These are phyloP conservation scores for Hemicrepidius hirtus DNA, from an alignment of 2,888 invertebrate genomes.

Conservation along the genomic window DNA sequence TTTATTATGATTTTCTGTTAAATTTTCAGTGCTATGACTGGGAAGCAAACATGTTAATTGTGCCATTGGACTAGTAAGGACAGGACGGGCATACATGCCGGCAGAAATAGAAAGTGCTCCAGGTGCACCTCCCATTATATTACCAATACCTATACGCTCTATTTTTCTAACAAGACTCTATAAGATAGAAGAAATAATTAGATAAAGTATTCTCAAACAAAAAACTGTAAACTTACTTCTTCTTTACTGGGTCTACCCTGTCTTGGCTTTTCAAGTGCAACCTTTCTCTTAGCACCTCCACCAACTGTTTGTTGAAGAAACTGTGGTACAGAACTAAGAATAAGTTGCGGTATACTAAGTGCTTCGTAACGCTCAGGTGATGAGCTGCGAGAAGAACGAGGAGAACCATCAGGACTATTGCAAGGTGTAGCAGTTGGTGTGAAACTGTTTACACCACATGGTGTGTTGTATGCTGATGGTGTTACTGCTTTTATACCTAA, in stretches of 20 bases:
- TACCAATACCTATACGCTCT: conserved; percentile 81
- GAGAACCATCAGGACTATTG: conserved; percentile 86
- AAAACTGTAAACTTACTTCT: conserved; percentile 63
- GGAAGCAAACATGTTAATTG: conserved; percentile 82
- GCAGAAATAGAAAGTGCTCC: conserved; percentile 78
- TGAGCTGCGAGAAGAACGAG: conserved; percentile 74
- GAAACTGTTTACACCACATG: conserved; percentile 79
- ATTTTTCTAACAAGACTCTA: conserved; percentile 78
- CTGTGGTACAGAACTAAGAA: conserved; percentile 80
- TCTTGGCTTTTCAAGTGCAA: conserved; percentile 67
- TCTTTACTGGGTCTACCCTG: conserved; percentile 66
- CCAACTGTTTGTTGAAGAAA: conserved; percentile 78
- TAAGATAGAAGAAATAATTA: conserved; percentile 45
- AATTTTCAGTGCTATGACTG: conserved; percentile 32
- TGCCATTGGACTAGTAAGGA: conserved; percentile 85
- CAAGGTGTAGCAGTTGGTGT: conserved; percentile 91
- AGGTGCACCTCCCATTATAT: conserved; percentile 79
- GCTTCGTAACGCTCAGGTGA: conserved; percentile 75
- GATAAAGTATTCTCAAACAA: not conserved
- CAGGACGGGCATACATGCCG: conserved; percentile 77
- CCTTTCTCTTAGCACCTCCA: conserved; percentile 71
- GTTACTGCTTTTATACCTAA: conserved; percentile 81
- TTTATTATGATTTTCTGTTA: conserved; percentile 10
- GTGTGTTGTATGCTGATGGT: conserved; percentile 80
- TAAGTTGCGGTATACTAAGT: conserved; percentile 73